Conservation (phyloP, 1,140 invertebrate species). For the Eumeta japonica region DNA sequence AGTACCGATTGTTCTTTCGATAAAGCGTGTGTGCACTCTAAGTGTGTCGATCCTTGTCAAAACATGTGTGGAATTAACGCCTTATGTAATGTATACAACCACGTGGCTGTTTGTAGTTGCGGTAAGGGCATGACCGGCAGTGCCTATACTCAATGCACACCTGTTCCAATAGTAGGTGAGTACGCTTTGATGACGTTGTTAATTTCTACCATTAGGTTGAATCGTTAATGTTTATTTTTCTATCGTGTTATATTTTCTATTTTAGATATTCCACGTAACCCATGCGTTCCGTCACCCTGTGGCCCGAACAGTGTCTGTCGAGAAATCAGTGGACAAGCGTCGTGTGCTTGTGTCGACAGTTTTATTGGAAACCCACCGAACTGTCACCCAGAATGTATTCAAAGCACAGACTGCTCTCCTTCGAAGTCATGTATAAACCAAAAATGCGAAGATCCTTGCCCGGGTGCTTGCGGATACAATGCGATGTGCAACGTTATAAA, state of each 20-base stretch:
- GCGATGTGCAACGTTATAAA: slow-evolving; percentile 72
- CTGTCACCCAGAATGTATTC: slow-evolving; percentile 73
- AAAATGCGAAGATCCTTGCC: slow-evolving; percentile 76
- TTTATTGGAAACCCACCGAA: slow-evolving; percentile 70
- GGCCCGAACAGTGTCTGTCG: slow-evolving; percentile 73
- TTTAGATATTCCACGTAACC: slow-evolving; percentile 35
- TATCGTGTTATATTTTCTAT: too few species aligned
- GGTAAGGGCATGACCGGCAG: slow-evolving; percentile 60
- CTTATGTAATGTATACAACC: slow-evolving; percentile 65
- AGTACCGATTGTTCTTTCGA: slow-evolving; percentile 67
- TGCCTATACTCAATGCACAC: slow-evolving; percentile 60
- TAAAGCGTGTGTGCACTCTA: slow-evolving; percentile 69
- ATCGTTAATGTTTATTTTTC: too few species aligned
- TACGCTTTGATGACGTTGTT: too few species aligned
- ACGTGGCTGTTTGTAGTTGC: slow-evolving; percentile 68
- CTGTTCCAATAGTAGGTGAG: slow-evolving; percentile 37
- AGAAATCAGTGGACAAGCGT: slow-evolving; percentile 63
- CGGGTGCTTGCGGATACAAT: slow-evolving; percentile 71
- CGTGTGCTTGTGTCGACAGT: slow-evolving; percentile 67
- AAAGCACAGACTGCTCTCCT: slow-evolving; percentile 69
- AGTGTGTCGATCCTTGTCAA: slow-evolving; percentile 72
- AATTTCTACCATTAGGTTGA: too few species aligned
- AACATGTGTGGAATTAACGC: slow-evolving; percentile 68
- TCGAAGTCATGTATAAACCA: slow-evolving; percentile 71
- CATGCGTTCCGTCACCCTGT: slow-evolving; percentile 74